phyloP scores from a whole-genome alignment of 2,797 vertebrate genomes.

The Hemibagrus guttatus region DNA sequence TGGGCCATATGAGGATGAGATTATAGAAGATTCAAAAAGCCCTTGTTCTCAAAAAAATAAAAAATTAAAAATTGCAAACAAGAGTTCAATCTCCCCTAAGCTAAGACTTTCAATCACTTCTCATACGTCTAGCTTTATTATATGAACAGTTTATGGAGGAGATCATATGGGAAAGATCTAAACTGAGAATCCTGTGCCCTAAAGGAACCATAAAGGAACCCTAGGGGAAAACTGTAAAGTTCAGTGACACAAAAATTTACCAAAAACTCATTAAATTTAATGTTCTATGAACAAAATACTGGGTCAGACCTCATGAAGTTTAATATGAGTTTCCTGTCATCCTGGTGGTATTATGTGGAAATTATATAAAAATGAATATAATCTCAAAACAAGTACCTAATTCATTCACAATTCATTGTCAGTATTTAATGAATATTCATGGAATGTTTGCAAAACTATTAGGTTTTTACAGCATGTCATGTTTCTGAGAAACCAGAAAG shows the following conservation, averaged over 20 bases:
- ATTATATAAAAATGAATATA: not conserved
- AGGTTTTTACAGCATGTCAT: not conserved
- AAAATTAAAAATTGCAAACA: not conserved
- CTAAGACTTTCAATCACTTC: conserved; percentile 21
- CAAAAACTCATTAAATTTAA: conserved; percentile 12
- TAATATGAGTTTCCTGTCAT: not conserved
- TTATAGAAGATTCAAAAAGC: conserved; percentile 30
- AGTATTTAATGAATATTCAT: not conserved
- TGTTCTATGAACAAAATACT: conserved; percentile 14
- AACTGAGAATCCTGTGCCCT: conserved; percentile 39
- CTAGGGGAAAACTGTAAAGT: not conserved
- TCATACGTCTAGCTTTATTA: not conserved
- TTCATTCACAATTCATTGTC: not conserved
- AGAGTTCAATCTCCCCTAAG: not conserved
- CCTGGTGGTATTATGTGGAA: not conserved
- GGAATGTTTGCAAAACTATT: not conserved
- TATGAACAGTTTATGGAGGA: conserved; percentile 41
- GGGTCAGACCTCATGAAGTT: conserved; percentile 8
- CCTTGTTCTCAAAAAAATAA: not conserved
- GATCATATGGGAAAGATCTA: conserved; percentile 44
- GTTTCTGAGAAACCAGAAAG: not conserved
- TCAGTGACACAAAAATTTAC: not conserved
- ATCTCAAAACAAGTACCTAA: not conserved
- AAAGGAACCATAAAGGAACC: conserved; percentile 22
- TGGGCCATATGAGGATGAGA: conserved; percentile 43